Evolutionary conservation across 2,113 vertebrate species (phyloP), one percentile per base, ranked within the genome.

Genomic region (Aix galericulata): DNA sequence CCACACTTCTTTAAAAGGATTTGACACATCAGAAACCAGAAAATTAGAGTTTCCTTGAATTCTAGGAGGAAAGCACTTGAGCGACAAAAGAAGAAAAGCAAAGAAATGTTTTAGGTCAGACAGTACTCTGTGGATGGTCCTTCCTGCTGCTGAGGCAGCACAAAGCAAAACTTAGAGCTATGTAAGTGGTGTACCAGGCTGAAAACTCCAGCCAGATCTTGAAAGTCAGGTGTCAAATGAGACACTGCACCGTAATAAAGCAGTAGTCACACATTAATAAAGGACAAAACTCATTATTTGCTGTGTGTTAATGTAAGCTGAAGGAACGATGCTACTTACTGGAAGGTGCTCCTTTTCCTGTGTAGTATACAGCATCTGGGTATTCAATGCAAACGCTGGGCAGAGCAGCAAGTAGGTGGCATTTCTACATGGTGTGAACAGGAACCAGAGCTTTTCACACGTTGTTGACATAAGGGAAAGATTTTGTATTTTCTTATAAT

Each of bases 41-140:
- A 79, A 93, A 91, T 23, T 23, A 50, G 77, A 77, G 50, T 88
- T 95, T 87, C 91, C 88, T 96, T 91, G 83, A 94, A 85, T 94
- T 93, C 53, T 89, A 66, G 11, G 26, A 5, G 42, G 80, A 86
- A 96, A 95, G n/a, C 23, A 78, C 73, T 94, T 82, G 81, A 72
- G 88, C n/a, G 46, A 42, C 60, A 86, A 77, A 91, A 76, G 55
- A 78, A n/a, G 14, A 32, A 76, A 60, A 53, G 32, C 31, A 73
- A 21, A 80, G 85, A 89, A 92, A 62, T 0, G 1, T 4, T 62
- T 25, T 80, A 91, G 76, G 79, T 91, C 91, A 92, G 68, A n/a
- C 23, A 59, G 60, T 17, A 25, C 23, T 38, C 34, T 38, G 44
- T 18, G 58, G 79, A 66, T 17, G 69, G 58, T 22, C 46, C 55